Evolutionary conservation across 2,113 vertebrate species (phyloP).

Genomic region (Antechinus flavipes): DNA sequence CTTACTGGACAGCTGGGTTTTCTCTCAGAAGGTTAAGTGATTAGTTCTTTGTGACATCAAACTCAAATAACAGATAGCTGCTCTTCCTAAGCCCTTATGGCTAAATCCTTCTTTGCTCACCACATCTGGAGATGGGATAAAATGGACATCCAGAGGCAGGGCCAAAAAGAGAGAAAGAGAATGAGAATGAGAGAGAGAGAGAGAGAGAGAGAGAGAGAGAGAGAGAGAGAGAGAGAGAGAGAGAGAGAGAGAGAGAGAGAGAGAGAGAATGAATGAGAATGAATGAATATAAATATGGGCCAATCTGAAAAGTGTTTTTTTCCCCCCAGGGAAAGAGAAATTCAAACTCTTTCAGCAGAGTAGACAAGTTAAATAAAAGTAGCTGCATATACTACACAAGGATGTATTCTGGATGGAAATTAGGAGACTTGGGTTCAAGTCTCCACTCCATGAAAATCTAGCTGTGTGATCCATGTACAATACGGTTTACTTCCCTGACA

Average conservation of each 20-base stretch:
- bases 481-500: neutral
- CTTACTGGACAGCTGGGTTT: neutral
- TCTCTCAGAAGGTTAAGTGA: neutral
- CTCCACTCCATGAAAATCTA: neutral
- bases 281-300: neutral
- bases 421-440: neutral
- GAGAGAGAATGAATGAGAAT: too few species aligned
- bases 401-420: neutral
- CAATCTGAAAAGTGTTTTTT: neutral
- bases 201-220: too few species aligned
- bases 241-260: too few species aligned
- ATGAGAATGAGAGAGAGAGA: too few species aligned
- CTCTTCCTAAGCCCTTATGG: neutral
- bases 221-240: too few species aligned
- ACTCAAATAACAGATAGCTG: accelerated
- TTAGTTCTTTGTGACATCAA: neutral
- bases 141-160: neutral
- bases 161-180: neutral
- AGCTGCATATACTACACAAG: neutral
- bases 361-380: neutral
- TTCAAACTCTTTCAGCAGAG: neutral
- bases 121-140: neutral
- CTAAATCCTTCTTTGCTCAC: neutral
- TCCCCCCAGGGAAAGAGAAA: neutral
- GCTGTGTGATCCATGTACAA: too few species aligned